Base-by-base conservation (phyloP, 2,797 vertebrate species). In the Momotus momota region DNA sequence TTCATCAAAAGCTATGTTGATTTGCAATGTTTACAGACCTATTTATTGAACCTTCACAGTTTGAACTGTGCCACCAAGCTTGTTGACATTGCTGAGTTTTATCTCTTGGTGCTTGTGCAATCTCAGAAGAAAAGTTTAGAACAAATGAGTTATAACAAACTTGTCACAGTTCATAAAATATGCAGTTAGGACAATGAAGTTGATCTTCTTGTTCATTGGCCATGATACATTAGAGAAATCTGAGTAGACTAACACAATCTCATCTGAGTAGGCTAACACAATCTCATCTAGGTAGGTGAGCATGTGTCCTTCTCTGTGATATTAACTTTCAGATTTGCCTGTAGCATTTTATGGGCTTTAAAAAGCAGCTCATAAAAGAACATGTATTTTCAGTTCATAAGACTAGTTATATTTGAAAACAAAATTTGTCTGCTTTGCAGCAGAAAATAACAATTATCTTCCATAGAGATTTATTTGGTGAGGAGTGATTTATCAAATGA, bases 31-130 rank as follows among this genome's bases (percentile, higher is more conserved):
- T 98, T 98, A 97, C 96, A 5, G 90, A 96, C 96, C 93, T 97
- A 97, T 98, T 98, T 97, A 98, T 97, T 98, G 98, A 98, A 97
- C 96, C 95, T 89, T 97, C 97, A 97, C 97, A 97, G 97, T 96
- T 97, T 98, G 97, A 98, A 97, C 97, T 91, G 94, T 97, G 96
- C 92, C 96, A 98, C 96, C 21, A 21, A 97, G 90, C 96, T 97
- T 97, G 97, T 96, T 97, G 97, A 97, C 97, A 97, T 96, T 96
- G 96, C 92, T 94, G 94, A 97, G 96, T 97, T 35, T 97, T 97
- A 95, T 97, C 96, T 98, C 85, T 86, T 82, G 96, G 94, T 97
- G 93, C 89, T 92, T 96, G 90, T 93, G 77, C 90, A 88, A 96
- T 93, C 90, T 92, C 94, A 93, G 72, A 95, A 96, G 88, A 94